These are phyloP conservation scores for Conomelus anceps DNA, from an alignment of 2,888 invertebrate species.

Conservation along the genomic window DNA sequence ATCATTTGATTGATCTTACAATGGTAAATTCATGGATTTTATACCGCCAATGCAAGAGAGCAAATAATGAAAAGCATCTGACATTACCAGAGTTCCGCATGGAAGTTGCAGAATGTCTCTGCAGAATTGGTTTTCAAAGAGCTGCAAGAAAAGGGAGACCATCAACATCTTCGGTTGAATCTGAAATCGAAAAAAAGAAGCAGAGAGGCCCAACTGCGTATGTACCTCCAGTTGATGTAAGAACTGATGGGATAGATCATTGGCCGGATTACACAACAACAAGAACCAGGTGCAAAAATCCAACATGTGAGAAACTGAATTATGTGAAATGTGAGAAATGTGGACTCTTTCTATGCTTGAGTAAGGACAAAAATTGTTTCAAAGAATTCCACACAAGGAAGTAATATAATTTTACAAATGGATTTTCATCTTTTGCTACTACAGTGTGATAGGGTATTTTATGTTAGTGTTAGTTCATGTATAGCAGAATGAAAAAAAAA, in stretches of 20 bases:
- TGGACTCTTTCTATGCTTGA: background rate
- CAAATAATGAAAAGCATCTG: background rate
- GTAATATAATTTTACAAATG: too few relatives aligned
- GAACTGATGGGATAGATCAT: background rate
- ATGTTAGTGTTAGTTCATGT: too few relatives aligned
- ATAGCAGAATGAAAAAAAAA: too few relatives aligned
- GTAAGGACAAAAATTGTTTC: background rate
- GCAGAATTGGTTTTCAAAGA: background rate
- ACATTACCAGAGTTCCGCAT: background rate
- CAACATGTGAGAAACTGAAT: background rate
- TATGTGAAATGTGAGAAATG: background rate
- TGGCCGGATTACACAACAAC: background rate
- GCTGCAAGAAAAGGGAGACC: too few relatives aligned
- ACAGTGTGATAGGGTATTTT: too few relatives aligned
- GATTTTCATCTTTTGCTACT: too few relatives aligned
- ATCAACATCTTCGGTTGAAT: too few relatives aligned
- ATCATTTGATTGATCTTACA: constrained; percentile 31
- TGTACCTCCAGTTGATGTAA: background rate
- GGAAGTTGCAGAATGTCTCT: background rate
- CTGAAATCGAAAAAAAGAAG: background rate
- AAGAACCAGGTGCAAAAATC: background rate
- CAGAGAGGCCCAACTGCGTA: background rate
- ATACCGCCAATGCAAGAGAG: constrained; percentile 28
- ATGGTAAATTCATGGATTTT: constrained; percentile 33
- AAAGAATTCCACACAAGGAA: too few relatives aligned